Conservation (phyloP, 2,888 invertebrate species). For the Metopia argyrocephala region DNA sequence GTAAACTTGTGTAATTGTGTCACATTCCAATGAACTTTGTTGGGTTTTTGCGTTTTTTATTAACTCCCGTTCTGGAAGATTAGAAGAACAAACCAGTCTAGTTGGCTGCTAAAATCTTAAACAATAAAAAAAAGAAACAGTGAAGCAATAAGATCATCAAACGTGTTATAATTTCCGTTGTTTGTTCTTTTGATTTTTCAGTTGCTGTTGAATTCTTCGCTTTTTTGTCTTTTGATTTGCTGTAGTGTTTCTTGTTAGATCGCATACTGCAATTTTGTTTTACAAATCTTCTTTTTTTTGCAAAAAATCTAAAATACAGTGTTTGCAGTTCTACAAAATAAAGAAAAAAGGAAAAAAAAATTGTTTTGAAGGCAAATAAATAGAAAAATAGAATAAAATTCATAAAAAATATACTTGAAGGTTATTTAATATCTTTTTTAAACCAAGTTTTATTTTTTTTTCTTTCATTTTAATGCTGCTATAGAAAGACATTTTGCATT, state of each 20-base stretch:
- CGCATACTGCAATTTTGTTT: constrained; percentile 27
- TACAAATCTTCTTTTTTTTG: constrained; percentile 19
- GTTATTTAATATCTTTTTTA: constrained; percentile 56
- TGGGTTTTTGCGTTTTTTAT: constrained; percentile 21
- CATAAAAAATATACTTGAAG: constrained; percentile 41
- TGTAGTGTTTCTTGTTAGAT: constrained; percentile 19
- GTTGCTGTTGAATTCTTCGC: constrained; percentile 3
- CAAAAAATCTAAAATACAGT: too few relatives aligned
- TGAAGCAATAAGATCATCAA: constrained; percentile 56
- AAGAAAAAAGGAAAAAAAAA: too few relatives aligned
- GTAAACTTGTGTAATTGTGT: constrained; percentile 41
- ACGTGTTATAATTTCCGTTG: constrained; percentile 62
- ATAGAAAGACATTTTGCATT: not conserved
- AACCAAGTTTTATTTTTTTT: not conserved
- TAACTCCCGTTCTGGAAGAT: constrained; percentile 5
- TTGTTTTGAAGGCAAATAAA: constrained; percentile 42
- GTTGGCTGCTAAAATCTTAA: not conserved
- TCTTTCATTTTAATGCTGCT: not conserved
- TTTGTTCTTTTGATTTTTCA: constrained; percentile 48
- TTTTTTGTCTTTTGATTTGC: not conserved
- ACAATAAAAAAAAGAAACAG: not conserved
- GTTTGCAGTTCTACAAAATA: constrained; percentile 34
- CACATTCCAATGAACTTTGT: constrained; percentile 58
- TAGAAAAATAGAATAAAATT: constrained; percentile 5
- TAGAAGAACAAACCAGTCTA: not conserved